These are phyloP conservation scores for Sinella curviseta DNA, from an alignment of 1,140 invertebrate genomes.

Conservation along the genomic window DNA sequence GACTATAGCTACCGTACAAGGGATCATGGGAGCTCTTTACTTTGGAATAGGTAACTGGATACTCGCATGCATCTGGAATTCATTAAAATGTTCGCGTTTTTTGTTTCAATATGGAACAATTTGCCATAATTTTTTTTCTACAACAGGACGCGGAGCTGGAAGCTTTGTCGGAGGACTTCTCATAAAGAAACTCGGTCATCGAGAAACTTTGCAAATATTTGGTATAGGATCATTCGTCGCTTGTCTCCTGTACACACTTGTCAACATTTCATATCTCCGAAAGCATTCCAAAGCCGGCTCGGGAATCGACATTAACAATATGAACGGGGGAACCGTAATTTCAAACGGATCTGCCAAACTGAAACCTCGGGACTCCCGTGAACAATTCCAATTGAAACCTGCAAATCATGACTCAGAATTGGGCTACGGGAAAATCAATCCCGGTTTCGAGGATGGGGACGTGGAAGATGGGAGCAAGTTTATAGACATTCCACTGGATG, in stretches of 20 bases:
- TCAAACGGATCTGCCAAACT: conserved; percentile 4
- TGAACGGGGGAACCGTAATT: conserved; percentile 10
- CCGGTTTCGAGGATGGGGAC: conserved; percentile 28
- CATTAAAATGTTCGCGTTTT: neutral
- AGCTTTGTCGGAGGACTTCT: conserved; percentile 75
- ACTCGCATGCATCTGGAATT: neutral
- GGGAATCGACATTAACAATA: conserved; percentile 33
- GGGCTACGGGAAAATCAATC: neutral
- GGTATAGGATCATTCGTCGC: conserved; percentile 63
- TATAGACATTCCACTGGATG: conserved; percentile 46
- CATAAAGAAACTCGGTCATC: conserved; percentile 71
- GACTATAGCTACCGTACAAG: conserved; percentile 79
- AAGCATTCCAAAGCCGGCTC: conserved; percentile 51
- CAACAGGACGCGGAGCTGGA: conserved; percentile 71
- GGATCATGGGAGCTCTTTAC: conserved; percentile 75
- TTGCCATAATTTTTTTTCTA: conserved; percentile 45
- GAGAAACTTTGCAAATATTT: conserved; percentile 73
- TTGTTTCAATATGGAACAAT: neutral
- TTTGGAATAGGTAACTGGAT: conserved; percentile 71
- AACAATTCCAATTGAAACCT: neutral
- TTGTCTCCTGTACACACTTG: conserved; percentile 69
- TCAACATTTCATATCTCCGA: conserved; percentile 67
- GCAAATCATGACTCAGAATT: neutral
- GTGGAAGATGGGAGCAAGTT: conserved; percentile 35
- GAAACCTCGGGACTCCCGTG: neutral